These are phyloP conservation scores for Sialis fuliginosa DNA, from an alignment of 2,888 invertebrate genomes.

Conservation along the genomic window DNA sequence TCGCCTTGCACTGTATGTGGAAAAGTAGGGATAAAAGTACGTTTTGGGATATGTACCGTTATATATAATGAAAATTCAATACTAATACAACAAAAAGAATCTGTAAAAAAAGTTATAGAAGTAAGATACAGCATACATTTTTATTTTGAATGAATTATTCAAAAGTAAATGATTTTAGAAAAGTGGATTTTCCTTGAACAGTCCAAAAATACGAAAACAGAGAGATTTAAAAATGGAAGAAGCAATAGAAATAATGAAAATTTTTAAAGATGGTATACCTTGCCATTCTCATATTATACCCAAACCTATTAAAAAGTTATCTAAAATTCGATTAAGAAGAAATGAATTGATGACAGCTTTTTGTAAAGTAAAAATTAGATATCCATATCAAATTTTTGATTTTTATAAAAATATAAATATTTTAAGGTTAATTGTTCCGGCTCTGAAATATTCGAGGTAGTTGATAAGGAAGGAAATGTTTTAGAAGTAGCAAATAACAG, in stretches of 20 bases:
- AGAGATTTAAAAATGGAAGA: too few relatives aligned
- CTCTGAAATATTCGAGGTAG: slow-evolving; percentile 30
- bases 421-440: slow-evolving; percentile 20
- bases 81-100: background rate
- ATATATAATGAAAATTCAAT: slow-evolving; percentile 4
- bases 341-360: slow-evolving; percentile 35
- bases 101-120: background rate
- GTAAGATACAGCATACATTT: background rate
- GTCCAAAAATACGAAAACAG: too few relatives aligned
- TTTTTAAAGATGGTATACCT: slow-evolving; percentile 36
- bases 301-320: slow-evolving; percentile 21
- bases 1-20: slow-evolving; percentile 44
- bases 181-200: too few relatives aligned
- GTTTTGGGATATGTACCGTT: slow-evolving; percentile 42
- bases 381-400: background rate
- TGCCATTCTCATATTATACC: slow-evolving; percentile 37
- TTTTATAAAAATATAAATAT: background rate
- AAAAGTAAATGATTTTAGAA: too few relatives aligned
- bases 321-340: slow-evolving; percentile 23
- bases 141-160: background rate
- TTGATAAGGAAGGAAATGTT: slow-evolving; percentile 30
- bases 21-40: slow-evolving; percentile 33
- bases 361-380: slow-evolving; percentile 27
- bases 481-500: slow-evolving; percentile 40
- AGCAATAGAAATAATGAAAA: slow-evolving; percentile 15